Conservation (phyloP, 2,888 invertebrate species). For the Euzophera pinguis region DNA sequence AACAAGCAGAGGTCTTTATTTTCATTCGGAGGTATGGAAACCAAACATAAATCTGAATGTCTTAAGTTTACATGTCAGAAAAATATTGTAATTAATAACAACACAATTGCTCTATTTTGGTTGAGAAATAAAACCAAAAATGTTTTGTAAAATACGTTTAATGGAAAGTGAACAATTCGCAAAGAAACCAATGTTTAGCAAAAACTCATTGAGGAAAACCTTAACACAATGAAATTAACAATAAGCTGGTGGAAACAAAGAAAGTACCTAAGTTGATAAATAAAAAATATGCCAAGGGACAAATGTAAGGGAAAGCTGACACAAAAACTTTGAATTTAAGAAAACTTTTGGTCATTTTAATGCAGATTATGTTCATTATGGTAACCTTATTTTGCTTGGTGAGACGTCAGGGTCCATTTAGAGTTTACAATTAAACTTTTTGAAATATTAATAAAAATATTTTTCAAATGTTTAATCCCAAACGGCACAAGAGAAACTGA, state of each 20-base stretch:
- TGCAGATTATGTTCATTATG: conserved; percentile 29
- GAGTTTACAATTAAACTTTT: neutral
- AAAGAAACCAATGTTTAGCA: conserved; percentile 38
- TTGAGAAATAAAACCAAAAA: no score
- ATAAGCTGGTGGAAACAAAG: conserved; percentile 49
- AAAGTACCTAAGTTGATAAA: conserved; percentile 49
- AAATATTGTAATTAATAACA: no score
- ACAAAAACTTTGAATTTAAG: conserved; percentile 34
- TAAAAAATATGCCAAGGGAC: conserved; percentile 55
- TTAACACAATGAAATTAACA: conserved; percentile 53
- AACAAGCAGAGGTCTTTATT: no score
- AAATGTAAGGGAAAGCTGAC: conserved; percentile 36
- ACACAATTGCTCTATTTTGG: no score
- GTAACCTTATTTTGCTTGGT: conserved; percentile 13
- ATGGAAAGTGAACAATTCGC: conserved; percentile 44
- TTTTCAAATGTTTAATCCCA: neutral
- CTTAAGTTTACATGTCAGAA: no score
- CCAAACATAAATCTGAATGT: no score
- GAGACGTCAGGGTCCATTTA: conserved; percentile 11
- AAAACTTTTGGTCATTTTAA: conserved; percentile 37
- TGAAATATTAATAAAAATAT: neutral
- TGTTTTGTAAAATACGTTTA: conserved; percentile 29
- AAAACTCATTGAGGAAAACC: conserved; percentile 41
- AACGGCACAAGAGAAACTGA: conserved; percentile 14
- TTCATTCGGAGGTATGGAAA: no score